Evolutionary conservation across 2,888 invertebrate genomes (phyloP), one percentile per base, ranked within the genome.

Genomic region (Caenorhabditis parvicauda): DNA sequence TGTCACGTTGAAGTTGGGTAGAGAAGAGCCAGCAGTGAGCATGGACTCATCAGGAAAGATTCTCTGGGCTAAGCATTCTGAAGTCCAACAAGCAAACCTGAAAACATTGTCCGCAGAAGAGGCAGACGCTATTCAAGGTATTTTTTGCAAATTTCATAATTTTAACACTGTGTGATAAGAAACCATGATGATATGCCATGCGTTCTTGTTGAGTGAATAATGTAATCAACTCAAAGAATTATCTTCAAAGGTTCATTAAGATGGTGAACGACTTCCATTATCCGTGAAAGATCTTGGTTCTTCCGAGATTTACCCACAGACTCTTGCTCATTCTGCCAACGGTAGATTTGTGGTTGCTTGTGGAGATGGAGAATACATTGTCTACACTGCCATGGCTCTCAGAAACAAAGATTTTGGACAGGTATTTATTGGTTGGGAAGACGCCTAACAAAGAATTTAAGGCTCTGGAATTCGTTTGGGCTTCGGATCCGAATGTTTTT

Each of bases 21-120:
- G 96, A 38, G 98, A 99, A 82, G 96, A 98, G 82, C 98, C 98
- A 0, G 96, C 96, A 0, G 93, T 80, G 19, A 94, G 95, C 0
- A 99, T 98, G 98, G 98, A 98, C 83, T 89, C 90, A 1, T 89
- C 89, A 77, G 98, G 98, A 25, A 99, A 99, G 85, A 95, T 98
- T 59, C 90, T 99, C 56, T 98, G 95, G 94, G 98, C 98, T 0
- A 89, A 90, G 79, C 98, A 99, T 83, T 93, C 93, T 0, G 98
- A 98, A 84, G 88, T 99, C 82, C 96, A 98, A 82, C 96, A 84
- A 62, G 82, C 74, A 32, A 79, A 78, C 49, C 55, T 81, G 51
- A 82, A 83, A 66, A 72, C 76, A 1, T 42, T 79, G 9, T 76
- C 77, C 14, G 63, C 67, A 1, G 70, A 75, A 32, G 59, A 69